Conservation (phyloP, 2,888 invertebrate species). For the Drosophila limbata region DNA sequence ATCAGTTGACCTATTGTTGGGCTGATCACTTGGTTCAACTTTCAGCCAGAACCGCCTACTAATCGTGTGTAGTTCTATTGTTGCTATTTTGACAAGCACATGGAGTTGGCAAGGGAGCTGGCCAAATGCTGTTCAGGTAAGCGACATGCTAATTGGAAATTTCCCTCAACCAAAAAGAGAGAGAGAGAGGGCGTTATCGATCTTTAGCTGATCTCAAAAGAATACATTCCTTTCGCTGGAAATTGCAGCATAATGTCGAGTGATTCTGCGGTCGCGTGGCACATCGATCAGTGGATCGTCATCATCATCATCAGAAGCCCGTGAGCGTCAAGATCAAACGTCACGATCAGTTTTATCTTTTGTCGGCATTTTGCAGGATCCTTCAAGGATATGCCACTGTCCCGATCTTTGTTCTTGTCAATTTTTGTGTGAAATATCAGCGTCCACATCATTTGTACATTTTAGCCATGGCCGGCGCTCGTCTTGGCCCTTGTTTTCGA, state of each 20-base stretch:
- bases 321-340: constrained; percentile 69
- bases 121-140: constrained; percentile 52
- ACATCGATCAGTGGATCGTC: constrained; percentile 73
- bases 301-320: constrained; percentile 33
- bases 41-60: constrained; percentile 66
- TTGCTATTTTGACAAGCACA: constrained; percentile 83
- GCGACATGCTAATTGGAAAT: constrained; percentile 70
- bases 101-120: constrained; percentile 22
- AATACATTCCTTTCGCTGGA: constrained; percentile 64
- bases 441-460: constrained; percentile 82
- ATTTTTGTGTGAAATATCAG: constrained; percentile 77
- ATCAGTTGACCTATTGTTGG: constrained; percentile 74
- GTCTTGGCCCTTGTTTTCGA: constrained; percentile 48
- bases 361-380: constrained; percentile 56
- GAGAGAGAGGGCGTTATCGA: constrained; percentile 69
- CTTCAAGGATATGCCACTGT: constrained; percentile 30
- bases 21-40: constrained; percentile 49
- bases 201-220: constrained; percentile 74
- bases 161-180: background rate
- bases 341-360: constrained; percentile 53
- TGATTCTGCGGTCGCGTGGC: constrained; percentile 84
- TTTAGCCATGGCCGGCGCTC: constrained; percentile 84
- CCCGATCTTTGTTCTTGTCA: constrained; percentile 58
- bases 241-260: constrained; percentile 63
- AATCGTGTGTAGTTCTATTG: constrained; percentile 70